These are phyloP conservation scores for Philopotamus ludificatus DNA, from an alignment of 1,140 invertebrate genomes.

Conservation along the genomic window DNA sequence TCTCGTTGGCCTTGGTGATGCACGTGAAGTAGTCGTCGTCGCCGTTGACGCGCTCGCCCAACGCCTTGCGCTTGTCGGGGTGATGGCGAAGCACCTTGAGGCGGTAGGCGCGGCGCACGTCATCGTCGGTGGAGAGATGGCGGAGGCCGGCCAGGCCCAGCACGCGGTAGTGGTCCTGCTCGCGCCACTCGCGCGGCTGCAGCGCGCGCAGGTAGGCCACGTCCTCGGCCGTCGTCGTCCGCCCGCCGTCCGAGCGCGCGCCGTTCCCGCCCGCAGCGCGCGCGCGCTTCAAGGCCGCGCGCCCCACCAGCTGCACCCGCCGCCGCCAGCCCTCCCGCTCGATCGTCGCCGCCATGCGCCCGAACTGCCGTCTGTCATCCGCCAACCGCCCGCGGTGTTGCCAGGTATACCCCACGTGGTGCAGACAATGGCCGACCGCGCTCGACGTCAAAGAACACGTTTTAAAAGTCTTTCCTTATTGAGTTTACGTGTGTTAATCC, in stretches of 20 bases:
- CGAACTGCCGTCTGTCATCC: too few species aligned
- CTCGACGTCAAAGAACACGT: too few species aligned
- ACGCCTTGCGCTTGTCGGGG: constrained; percentile 92
- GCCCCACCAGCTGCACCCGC: too few species aligned
- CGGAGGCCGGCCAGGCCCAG: constrained; percentile 82
- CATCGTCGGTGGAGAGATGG: constrained; percentile 79
- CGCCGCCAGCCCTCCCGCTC: too few species aligned
- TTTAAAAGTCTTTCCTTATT: too few species aligned
- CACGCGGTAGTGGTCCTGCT: constrained; percentile 95
- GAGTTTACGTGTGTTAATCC: too few species aligned
- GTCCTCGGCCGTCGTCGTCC: constrained; percentile 72
- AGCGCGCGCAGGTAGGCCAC: constrained; percentile 82
- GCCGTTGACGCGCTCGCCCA: constrained; percentile 77
- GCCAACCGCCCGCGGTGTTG: too few species aligned
- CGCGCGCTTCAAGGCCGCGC: too few species aligned
- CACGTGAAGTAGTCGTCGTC: constrained; percentile 98
- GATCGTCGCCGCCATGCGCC: too few species aligned
- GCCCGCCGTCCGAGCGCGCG: constrained; percentile 36
- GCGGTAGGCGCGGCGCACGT: constrained; percentile 91
- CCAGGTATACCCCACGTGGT: too few species aligned
- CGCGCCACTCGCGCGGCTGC: constrained; percentile 96
- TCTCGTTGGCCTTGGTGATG: constrained; percentile 88
- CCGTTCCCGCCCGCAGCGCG: too few species aligned
- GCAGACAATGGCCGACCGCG: too few species aligned
- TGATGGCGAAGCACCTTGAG: constrained; percentile 94